These are phyloP conservation scores for Aythya baeri DNA, from an alignment of 2,113 vertebrate species.

Conservation along the genomic window DNA sequence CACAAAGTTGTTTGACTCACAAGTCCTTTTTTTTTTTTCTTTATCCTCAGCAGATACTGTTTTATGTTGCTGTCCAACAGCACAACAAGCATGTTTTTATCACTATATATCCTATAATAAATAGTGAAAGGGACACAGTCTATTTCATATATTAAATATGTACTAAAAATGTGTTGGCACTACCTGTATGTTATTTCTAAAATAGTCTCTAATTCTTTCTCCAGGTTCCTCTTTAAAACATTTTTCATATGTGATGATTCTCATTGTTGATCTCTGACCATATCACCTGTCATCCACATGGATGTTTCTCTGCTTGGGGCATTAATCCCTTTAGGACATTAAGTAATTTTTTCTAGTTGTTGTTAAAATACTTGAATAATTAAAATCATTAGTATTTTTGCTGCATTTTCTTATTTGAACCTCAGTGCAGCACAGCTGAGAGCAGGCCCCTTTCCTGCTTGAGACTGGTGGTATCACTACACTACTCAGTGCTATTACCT, in stretches of 20 bases:
- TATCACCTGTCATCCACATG: neutral
- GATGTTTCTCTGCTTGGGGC: neutral
- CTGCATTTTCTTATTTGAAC: neutral
- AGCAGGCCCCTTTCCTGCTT: neutral
- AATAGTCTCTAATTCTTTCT: neutral
- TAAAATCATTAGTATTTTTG: neutral
- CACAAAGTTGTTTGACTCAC: conserved; percentile 8
- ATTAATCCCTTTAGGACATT: neutral
- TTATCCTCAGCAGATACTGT: neutral
- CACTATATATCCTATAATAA: neutral
- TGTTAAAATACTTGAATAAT: neutral
- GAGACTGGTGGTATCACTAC: neutral
- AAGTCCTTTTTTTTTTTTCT: neutral
- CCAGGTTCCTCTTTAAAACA: neutral
- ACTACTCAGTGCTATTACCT: neutral
- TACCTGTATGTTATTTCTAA: neutral
- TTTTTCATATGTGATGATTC: neutral
- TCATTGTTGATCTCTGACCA: neutral
- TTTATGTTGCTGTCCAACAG: neutral
- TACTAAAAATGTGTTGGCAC: neutral
- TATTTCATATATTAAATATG: neutral
- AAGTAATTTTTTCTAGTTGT: neutral
- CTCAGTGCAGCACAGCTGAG: neutral
- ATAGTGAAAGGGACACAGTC: neutral
- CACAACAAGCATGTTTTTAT: neutral